Conservation (phyloP, 2,113 vertebrate species). For the Odontophorus gujanensis region DNA sequence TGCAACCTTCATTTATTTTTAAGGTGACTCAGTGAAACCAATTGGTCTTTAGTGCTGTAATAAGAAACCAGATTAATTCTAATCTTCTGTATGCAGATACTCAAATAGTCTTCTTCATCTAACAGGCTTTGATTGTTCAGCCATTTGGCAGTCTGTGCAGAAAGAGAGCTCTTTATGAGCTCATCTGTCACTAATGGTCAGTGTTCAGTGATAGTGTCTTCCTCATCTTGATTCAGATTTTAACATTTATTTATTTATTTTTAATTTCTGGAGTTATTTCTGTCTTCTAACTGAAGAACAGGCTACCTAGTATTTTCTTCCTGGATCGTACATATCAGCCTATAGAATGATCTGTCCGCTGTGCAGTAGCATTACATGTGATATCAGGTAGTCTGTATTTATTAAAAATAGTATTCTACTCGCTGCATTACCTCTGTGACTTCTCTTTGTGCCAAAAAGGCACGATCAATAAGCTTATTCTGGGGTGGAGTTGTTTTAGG, state of each 20-base stretch:
- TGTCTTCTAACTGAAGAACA: not conserved
- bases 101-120: not conserved
- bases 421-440: not conserved
- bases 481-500: not conserved
- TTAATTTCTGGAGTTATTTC: not conserved
- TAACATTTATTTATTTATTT: not conserved
- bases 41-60: not conserved
- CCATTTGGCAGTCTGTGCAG: not conserved
- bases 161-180: not conserved
- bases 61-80: not conserved
- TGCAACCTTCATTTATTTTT: not conserved
- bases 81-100: not conserved
- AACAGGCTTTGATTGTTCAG: not conserved
- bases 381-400: not conserved
- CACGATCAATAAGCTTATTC: not conserved
- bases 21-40: not conserved
- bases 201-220: not conserved
- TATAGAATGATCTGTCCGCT: not conserved
- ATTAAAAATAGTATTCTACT: not conserved
- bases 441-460: not conserved
- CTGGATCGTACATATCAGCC: not conserved
- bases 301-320: not conserved
- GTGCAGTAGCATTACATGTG: not conserved
- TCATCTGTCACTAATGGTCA: not conserved
- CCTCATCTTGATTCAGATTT: not conserved